phyloP scores from a whole-genome alignment of 2,113 vertebrate species.

The Poecilia latipinna region DNA sequence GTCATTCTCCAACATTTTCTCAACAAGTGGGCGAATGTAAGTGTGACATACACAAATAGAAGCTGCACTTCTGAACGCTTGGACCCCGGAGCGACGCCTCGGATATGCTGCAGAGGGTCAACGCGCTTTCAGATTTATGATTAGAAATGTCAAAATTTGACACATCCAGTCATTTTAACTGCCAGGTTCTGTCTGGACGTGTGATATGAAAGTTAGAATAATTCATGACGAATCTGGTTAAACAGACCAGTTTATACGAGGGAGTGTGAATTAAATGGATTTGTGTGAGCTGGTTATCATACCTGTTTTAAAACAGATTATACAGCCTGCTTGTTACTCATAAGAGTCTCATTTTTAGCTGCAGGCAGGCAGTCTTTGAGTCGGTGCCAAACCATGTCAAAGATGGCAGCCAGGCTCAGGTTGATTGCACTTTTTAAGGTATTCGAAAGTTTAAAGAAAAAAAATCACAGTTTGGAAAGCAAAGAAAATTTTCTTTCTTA shows the following conservation, averaged over 20 bases:
- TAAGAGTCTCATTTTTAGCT: not conserved
- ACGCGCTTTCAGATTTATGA: too few relatives aligned
- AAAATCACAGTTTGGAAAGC: not conserved
- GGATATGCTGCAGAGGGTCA: not conserved
- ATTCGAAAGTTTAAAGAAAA: not conserved
- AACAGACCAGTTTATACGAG: not conserved
- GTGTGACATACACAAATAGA: not conserved
- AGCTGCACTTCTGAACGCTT: not conserved
- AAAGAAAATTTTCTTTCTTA: not conserved
- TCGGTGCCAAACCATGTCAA: not conserved
- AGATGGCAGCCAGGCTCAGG: not conserved
- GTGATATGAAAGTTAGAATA: not conserved
- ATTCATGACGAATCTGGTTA: not conserved
- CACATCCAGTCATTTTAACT: not conserved
- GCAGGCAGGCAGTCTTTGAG: not conserved
- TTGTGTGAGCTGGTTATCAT: not conserved
- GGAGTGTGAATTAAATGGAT: not conserved
- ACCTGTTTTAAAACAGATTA: not conserved
- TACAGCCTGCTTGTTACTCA: not conserved
- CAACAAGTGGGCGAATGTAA: not conserved
- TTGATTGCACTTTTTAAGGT: not conserved
- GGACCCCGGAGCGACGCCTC: not conserved
- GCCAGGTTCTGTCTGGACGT: not conserved
- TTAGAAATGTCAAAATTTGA: not conserved
- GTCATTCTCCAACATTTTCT: not conserved